phyloP scores from a whole-genome alignment of 1,140 invertebrate genomes.

The Eumeta japonica region DNA sequence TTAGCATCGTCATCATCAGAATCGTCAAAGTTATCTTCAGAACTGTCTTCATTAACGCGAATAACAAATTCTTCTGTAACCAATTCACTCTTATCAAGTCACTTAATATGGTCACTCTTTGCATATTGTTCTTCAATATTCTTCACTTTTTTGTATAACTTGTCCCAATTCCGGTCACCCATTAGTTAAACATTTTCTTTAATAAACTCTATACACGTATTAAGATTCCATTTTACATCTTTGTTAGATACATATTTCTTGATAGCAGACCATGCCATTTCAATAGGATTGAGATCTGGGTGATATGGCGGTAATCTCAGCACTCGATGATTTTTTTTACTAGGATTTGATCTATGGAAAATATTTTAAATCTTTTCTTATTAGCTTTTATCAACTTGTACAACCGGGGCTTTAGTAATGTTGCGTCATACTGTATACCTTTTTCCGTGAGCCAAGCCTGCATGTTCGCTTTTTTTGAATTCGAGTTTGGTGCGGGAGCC shows the following conservation, averaged over 20 bases:
- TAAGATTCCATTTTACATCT: slow-evolving; percentile 8
- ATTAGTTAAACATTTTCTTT: slow-evolving; percentile 10
- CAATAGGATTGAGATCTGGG: slow-evolving; percentile 11
- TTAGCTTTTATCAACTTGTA: slow-evolving; percentile 10
- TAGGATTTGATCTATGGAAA: slow-evolving; percentile 9
- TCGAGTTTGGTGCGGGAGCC: slow-evolving; percentile 2
- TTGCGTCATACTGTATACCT: slow-evolving; percentile 6
- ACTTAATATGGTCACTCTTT: no score
- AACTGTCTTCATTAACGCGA: slow-evolving; percentile 8
- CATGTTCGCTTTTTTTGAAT: slow-evolving; percentile 11
- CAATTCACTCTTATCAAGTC: no score
- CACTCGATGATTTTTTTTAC: slow-evolving; percentile 8
- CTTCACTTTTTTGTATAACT: not conserved
- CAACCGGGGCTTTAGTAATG: slow-evolving; percentile 9
- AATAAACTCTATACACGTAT: slow-evolving; percentile 6
- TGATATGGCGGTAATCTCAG: no score
- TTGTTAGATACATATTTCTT: slow-evolving; percentile 8
- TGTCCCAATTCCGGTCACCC: no score
- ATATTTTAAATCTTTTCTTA: slow-evolving; percentile 9
- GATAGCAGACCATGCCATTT: slow-evolving; percentile 10
- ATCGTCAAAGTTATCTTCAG: no score
- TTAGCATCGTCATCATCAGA: no score
- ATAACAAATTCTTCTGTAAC: slow-evolving; percentile 14
- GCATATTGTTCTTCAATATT: not conserved
- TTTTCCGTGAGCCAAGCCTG: slow-evolving; percentile 11